Conservation (phyloP, 1,140 invertebrate species). For the Leptestheria dahalacensis region DNA sequence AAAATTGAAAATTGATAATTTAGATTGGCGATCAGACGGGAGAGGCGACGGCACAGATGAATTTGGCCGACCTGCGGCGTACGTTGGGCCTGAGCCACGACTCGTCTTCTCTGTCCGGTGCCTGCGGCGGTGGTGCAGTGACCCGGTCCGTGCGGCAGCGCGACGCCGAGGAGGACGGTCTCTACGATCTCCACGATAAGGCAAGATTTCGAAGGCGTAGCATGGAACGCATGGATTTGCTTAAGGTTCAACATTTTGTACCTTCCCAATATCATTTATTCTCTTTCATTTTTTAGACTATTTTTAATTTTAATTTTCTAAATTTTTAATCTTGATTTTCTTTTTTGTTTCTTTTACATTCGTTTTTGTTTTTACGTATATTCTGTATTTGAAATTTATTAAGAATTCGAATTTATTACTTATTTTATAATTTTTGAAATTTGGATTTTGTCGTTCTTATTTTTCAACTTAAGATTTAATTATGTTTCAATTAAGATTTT, state of each 20-base stretch:
- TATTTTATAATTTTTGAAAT: too few relatives aligned
- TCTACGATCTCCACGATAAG: constrained; percentile 12
- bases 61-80: constrained; percentile 73
- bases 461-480: too few relatives aligned
- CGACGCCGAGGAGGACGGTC: constrained; percentile 21
- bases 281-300: too few relatives aligned
- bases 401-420: too few relatives aligned
- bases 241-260: too few relatives aligned
- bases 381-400: too few relatives aligned
- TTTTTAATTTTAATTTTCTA: constrained; percentile 12
- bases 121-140: constrained; percentile 24
- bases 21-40: constrained; percentile 76
- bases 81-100: constrained; percentile 42
- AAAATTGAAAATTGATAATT: constrained; percentile 17
- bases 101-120: constrained; percentile 33
- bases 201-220: constrained; percentile 49
- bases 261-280: too few relatives aligned
- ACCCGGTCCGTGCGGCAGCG: background rate
- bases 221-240: constrained; percentile 90
- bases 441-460: too few relatives aligned
- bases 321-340: constrained; percentile 6
- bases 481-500: too few relatives aligned
- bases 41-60: constrained; percentile 82
- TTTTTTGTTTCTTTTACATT: too few relatives aligned
- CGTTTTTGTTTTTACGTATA: too few relatives aligned